A percentile compares a stretch with the other conserved stretches of the same genome.
These are phyloP conservation scores for Nomada fucata DNA, from an alignment of 2,888 invertebrate genomes.

Conservation along the genomic window DNA sequence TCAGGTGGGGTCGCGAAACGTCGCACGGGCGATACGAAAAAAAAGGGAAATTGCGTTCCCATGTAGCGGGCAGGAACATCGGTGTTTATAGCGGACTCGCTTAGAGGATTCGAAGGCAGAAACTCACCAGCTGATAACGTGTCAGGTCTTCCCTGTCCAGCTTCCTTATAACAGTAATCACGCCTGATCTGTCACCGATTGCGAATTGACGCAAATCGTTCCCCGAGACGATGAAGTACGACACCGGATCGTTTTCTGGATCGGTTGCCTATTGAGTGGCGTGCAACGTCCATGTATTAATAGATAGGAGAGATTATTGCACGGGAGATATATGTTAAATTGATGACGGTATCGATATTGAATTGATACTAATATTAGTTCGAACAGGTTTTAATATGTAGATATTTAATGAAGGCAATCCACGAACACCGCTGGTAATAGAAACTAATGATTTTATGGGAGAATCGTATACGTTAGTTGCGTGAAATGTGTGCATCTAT, in stretches of 20 bases:
- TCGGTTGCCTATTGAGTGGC: slow-evolving; percentile 89
- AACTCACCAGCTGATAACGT: slow-evolving; percentile 91
- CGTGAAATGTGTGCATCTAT: no score
- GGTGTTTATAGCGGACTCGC: slow-evolving; percentile 11
- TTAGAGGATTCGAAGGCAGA: neutral
- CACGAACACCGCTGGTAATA: no score
- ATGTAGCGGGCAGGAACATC: slow-evolving; percentile 27
- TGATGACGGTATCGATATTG: neutral
- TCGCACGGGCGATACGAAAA: neutral
- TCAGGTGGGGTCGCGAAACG: neutral
- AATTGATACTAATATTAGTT: no score
- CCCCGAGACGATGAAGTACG: slow-evolving; percentile 94
- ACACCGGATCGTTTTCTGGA: slow-evolving; percentile 94
- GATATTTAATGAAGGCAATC: no score
- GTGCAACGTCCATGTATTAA: neutral
- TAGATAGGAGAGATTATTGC: neutral
- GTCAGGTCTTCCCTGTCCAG: slow-evolving; percentile 95
- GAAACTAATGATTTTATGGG: no score
- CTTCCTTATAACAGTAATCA: slow-evolving; percentile 93
- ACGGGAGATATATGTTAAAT: neutral
- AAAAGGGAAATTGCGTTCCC: slow-evolving; percentile 26
- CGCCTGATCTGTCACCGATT: slow-evolving; percentile 94
- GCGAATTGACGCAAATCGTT: slow-evolving; percentile 95
- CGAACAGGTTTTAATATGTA: no score
- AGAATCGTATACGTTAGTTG: no score